Conservation (phyloP, 2,113 vertebrate species). For the Muntiacus reevesi region DNA sequence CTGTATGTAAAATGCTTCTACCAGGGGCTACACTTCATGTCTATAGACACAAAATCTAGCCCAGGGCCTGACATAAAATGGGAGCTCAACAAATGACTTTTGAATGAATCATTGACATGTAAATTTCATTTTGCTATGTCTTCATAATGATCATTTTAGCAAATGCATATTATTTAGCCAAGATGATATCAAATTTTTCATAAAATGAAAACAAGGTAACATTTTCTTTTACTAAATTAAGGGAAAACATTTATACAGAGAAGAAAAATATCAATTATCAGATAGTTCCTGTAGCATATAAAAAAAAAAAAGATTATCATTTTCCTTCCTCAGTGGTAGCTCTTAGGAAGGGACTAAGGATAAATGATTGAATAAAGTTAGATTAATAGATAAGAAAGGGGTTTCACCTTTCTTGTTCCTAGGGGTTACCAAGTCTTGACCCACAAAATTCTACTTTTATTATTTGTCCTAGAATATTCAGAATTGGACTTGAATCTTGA, state of each 20-base stretch:
- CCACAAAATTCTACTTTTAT: background rate
- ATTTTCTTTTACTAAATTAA: slow-evolving; percentile 37
- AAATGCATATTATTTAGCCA: background rate
- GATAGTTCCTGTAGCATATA: background rate
- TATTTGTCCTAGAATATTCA: background rate
- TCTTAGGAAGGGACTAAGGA: background rate
- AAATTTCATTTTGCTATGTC: background rate
- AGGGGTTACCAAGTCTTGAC: background rate
- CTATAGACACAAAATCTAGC: background rate
- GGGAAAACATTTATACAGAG: background rate
- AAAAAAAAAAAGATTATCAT: background rate
- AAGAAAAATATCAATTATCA: slow-evolving; percentile 10
- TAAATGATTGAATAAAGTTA: background rate
- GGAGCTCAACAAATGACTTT: background rate
- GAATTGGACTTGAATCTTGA: background rate
- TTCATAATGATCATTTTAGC: background rate
- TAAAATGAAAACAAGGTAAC: background rate
- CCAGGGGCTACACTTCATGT: background rate
- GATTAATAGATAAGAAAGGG: background rate
- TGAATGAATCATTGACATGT: slow-evolving; percentile 25
- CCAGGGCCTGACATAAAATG: background rate
- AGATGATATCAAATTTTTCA: background rate
- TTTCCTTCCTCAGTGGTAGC: background rate
- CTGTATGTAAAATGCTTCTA: background rate
- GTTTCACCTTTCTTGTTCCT: background rate